These are phyloP conservation scores for Agriopis aurantiaria DNA, from an alignment of 2,888 invertebrate genomes.

Conservation along the genomic window DNA sequence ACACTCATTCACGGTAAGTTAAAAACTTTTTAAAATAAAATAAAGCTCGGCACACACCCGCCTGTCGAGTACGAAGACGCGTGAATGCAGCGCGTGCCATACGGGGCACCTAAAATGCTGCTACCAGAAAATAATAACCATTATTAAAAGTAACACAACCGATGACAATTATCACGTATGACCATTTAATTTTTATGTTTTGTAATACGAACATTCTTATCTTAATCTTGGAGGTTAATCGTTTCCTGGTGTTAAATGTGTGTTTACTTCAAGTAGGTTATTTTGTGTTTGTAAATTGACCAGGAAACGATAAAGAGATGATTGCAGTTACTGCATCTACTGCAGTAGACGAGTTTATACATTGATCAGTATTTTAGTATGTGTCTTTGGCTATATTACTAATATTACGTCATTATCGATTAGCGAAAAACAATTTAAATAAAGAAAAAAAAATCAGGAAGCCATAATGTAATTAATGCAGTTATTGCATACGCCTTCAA, in stretches of 20 bases:
- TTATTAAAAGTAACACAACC: slow-evolving; percentile 14
- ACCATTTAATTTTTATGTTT: slow-evolving; percentile 19
- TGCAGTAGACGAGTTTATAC: neutral
- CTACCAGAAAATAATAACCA: slow-evolving; percentile 14
- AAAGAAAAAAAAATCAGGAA: too few species aligned
- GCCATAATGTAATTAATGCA: too few species aligned
- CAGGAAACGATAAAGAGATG: slow-evolving; percentile 20
- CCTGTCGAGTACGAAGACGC: slow-evolving; percentile 30
- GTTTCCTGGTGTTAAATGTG: slow-evolving; percentile 29
- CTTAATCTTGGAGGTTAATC: slow-evolving; percentile 26
- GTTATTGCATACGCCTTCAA: too few species aligned
- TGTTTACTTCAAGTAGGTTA: slow-evolving; percentile 7
- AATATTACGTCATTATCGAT: too few species aligned
- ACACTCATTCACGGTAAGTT: slow-evolving; percentile 3
- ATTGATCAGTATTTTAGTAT: neutral
- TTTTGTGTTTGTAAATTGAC: slow-evolving; percentile 21
- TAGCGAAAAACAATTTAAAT: too few species aligned
- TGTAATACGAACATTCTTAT: slow-evolving; percentile 22
- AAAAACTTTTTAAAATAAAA: slow-evolving; percentile 12
- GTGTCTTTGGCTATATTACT: too few species aligned
- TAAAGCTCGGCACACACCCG: slow-evolving; percentile 36
- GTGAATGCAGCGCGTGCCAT: slow-evolving; percentile 44
- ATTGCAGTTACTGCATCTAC: slow-evolving; percentile 15
- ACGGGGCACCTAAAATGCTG: slow-evolving; percentile 43
- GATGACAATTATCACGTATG: slow-evolving; percentile 25